Conservation (phyloP, 2,888 invertebrate species). For the Notocelia uddmanniana region DNA sequence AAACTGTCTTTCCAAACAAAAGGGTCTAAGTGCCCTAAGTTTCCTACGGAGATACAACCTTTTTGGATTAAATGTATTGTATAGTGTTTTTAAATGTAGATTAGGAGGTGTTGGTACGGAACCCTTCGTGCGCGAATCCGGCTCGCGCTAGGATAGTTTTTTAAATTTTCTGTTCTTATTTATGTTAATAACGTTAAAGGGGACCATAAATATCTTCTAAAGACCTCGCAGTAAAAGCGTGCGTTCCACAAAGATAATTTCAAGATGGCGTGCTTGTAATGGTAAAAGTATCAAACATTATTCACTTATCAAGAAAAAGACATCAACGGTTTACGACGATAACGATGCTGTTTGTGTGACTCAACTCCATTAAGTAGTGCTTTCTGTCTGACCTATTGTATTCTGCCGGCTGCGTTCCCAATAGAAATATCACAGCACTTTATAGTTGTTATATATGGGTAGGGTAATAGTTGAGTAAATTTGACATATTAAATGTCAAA, state of each 20-base stretch:
- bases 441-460: background rate
- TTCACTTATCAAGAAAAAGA: slow-evolving; percentile 36
- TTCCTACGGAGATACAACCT: too few relatives aligned
- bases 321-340: slow-evolving; percentile 33
- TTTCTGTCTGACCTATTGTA: background rate
- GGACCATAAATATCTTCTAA: background rate
- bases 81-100: too few relatives aligned
- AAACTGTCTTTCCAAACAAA: too few relatives aligned
- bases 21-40: too few relatives aligned
- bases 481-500: too few relatives aligned
- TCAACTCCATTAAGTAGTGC: slow-evolving; percentile 23
- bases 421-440: background rate
- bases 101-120: too few relatives aligned
- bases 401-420: background rate
- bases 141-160: too few relatives aligned
- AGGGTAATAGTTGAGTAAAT: too few relatives aligned
- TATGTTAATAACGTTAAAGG: background rate
- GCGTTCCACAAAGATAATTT: slow-evolving; percentile 28
- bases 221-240: slow-evolving; percentile 10
- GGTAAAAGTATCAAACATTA: slow-evolving; percentile 31
- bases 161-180: too few relatives aligned
- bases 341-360: slow-evolving; percentile 19
- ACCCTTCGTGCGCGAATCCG: too few relatives aligned
- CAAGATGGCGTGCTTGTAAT: slow-evolving; percentile 37
- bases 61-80: too few relatives aligned